A percentile compares a stretch with the other conserved stretches of the same genome.
These are phyloP conservation scores for Aromia moschata DNA, from an alignment of 2,888 invertebrate species.

Conservation along the genomic window DNA sequence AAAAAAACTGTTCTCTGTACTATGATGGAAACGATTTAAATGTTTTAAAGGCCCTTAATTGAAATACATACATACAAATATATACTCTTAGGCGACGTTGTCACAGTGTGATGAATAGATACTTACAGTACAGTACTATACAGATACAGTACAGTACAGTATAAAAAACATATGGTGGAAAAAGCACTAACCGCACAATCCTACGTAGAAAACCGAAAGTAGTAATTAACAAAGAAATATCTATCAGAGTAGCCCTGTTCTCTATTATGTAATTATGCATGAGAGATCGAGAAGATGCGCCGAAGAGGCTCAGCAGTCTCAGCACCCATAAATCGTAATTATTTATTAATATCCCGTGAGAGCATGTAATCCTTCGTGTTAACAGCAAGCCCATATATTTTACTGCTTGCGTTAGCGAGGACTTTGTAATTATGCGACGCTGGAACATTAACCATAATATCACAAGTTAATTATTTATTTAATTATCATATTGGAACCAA, in stretches of 20 bases:
- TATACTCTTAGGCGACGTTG: too few species aligned
- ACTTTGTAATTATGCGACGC: constrained; percentile 7
- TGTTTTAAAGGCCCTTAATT: too few species aligned
- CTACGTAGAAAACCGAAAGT: too few species aligned
- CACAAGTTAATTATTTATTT: not conserved
- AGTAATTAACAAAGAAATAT: not conserved
- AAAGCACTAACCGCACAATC: too few species aligned
- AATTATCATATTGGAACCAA: too few species aligned
- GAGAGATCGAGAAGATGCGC: not conserved
- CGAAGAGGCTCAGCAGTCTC: constrained; percentile 2
- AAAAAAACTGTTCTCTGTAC: too few species aligned
- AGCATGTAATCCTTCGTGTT: constrained; percentile 23
- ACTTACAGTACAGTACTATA: too few species aligned
- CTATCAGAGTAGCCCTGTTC: not conserved
- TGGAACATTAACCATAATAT: constrained; percentile 8
- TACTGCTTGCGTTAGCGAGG: not conserved
- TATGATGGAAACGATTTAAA: too few species aligned
- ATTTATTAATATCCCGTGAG: constrained; percentile 20
- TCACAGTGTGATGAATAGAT: too few species aligned
- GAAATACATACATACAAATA: too few species aligned
- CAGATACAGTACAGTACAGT: too few species aligned
- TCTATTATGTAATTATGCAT: not conserved
- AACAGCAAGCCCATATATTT: constrained; percentile 20
- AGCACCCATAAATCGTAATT: constrained; percentile 11
- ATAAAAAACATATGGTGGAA: too few species aligned